phyloP scores from a whole-genome alignment of 2,113 vertebrate species.

The Cyphomyrus plagiostoma region DNA sequence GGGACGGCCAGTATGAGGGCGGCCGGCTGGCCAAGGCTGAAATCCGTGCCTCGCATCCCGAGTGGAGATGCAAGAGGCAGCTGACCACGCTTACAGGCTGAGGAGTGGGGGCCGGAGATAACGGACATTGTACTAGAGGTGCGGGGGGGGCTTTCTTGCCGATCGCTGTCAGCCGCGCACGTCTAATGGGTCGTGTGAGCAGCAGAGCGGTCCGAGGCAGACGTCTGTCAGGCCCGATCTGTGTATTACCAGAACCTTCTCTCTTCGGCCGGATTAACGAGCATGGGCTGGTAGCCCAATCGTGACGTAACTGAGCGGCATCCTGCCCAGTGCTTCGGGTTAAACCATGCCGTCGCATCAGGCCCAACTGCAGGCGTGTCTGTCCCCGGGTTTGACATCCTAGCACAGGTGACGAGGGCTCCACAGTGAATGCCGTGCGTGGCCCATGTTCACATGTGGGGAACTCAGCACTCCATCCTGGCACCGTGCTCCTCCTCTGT shows the following conservation, averaged over 20 bases:
- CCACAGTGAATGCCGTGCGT: neutral
- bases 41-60: constrained; percentile 30
- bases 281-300: constrained; percentile 35
- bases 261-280: constrained; percentile 51
- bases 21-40: constrained; percentile 36
- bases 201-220: constrained; percentile 43
- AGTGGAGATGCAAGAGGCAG: constrained; percentile 12
- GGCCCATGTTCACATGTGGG: neutral
- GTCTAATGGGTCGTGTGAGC: constrained; percentile 48
- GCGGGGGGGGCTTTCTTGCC: constrained; percentile 9
- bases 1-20: constrained; percentile 47
- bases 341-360: constrained; percentile 39
- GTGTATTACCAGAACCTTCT: constrained; percentile 41
- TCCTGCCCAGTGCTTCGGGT: neutral
- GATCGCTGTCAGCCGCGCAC: constrained; percentile 45
- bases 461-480: neutral
- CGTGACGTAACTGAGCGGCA: neutral
- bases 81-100: constrained; percentile 34
- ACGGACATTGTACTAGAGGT: constrained; percentile 35
- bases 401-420: neutral
- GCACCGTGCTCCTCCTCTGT: neutral
- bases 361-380: neutral
- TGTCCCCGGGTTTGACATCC: neutral
- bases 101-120: constrained; percentile 32
- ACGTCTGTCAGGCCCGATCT: constrained; percentile 54